Evolutionary conservation across 92 coral and sea anemone species (phyloP).

Genomic region (Montipora capitata): DNA sequence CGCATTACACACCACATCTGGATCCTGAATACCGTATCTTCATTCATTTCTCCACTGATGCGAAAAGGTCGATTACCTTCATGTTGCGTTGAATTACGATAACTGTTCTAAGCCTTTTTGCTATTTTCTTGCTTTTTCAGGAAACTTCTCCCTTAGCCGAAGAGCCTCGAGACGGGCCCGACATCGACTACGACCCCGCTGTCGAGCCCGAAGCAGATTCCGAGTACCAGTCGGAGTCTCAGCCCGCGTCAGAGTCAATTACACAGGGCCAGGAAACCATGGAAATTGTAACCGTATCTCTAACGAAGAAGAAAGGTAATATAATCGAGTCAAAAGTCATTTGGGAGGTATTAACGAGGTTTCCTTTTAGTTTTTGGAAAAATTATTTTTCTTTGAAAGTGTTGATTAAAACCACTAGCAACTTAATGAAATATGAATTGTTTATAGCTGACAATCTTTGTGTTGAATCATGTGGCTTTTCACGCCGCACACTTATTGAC

Average conservation of each 20-base stretch:
- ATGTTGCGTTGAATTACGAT: no score
- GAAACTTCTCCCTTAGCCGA: slow-evolving; percentile 47
- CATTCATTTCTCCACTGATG: background rate
- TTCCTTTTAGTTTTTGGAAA: no score
- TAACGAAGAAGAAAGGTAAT: slow-evolving; percentile 37
- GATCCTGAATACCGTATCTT: background rate
- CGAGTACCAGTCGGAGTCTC: slow-evolving; percentile 1
- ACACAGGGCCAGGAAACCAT: slow-evolving; percentile 21
- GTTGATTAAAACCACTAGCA: no score
- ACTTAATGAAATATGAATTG: no score
- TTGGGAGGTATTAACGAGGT: background rate
- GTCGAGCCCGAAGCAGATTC: background rate
- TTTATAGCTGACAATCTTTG: no score
- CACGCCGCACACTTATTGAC: no score
- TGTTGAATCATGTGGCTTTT: no score
- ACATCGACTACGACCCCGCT: background rate
- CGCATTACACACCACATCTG: background rate
- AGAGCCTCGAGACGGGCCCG: slow-evolving; percentile 9
- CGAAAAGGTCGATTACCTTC: background rate
- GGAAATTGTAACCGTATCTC: slow-evolving; percentile 39
- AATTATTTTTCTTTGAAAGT: no score
- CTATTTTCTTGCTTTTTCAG: background rate
- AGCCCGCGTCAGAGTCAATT: background rate
- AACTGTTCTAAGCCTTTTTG: background rate
- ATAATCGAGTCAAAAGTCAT: background rate